A percentile compares a stretch with the other conserved stretches of the same genome.
These are phyloP conservation scores for Eupristina koningsbergeri DNA, from an alignment of 1,140 invertebrate species.

Conservation along the genomic window DNA sequence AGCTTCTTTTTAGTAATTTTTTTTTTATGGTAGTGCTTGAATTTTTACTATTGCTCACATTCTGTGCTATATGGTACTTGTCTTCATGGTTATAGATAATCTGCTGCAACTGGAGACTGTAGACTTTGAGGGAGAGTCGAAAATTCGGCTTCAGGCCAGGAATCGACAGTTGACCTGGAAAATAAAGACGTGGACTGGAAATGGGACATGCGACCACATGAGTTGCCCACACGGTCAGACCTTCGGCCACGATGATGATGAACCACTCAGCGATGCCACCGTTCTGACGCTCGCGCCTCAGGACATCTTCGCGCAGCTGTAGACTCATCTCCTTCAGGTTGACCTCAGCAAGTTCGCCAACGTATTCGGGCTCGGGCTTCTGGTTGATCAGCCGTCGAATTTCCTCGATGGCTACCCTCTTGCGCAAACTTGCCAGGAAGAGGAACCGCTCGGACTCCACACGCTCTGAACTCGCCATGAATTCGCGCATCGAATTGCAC, in stretches of 20 bases:
- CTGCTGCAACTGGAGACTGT: slow-evolving; percentile 54
- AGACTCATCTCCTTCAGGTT: slow-evolving; percentile 55
- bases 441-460: slow-evolving; percentile 71
- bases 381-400: slow-evolving; percentile 52
- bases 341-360: slow-evolving; percentile 50
- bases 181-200: slow-evolving; percentile 53
- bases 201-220: slow-evolving; percentile 55
- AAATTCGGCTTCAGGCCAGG: slow-evolving; percentile 59
- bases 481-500: slow-evolving; percentile 67
- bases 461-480: slow-evolving; percentile 62
- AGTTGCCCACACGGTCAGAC: slow-evolving; percentile 60
- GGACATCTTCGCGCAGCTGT: slow-evolving; percentile 52
- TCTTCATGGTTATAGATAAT: slow-evolving; percentile 52
- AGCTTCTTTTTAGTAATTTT: slow-evolving; percentile 54
- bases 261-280: slow-evolving; percentile 59
- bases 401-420: slow-evolving; percentile 58
- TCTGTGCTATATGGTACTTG: slow-evolving; percentile 58
- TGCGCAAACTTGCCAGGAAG: slow-evolving; percentile 64
- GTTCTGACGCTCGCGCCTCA: slow-evolving; percentile 35
- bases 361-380: background rate
- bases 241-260: slow-evolving; percentile 60
- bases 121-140: slow-evolving; percentile 31
- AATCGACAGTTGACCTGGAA: slow-evolving; percentile 58
- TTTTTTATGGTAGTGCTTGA: slow-evolving; percentile 58
- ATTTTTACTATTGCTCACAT: background rate